phyloP scores from a whole-genome alignment of 1,140 invertebrate genomes.

The Muscidifurax raptorellus region DNA sequence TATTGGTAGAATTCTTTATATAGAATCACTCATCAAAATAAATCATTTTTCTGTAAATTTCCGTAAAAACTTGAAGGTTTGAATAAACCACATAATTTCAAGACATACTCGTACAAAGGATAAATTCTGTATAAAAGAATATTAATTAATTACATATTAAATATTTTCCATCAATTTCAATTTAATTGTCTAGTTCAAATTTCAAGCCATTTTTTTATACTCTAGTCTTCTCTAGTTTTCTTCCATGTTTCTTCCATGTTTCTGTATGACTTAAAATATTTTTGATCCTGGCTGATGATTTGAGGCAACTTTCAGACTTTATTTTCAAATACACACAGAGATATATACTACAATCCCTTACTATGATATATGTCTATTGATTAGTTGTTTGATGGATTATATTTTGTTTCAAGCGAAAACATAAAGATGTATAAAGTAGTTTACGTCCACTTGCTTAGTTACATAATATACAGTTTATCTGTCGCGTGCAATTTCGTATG shows the following conservation, averaged over 20 bases:
- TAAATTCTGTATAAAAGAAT: background rate
- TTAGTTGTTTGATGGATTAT: background rate
- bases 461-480: background rate
- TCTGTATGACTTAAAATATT: background rate
- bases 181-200: background rate
- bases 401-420: too few species aligned
- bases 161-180: background rate
- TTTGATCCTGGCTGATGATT: background rate
- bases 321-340: too few species aligned
- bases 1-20: background rate
- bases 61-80: too few species aligned
- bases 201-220: background rate
- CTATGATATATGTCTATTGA: background rate
- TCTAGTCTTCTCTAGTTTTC: background rate
- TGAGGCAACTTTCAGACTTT: too few species aligned
- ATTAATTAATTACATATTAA: background rate
- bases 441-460: background rate
- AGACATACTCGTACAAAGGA: too few species aligned
- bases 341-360: too few species aligned
- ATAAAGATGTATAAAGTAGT: too few species aligned
- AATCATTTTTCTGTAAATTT: background rate
- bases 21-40: background rate
- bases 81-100: background rate
- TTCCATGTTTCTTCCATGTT: background rate
- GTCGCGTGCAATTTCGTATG: background rate